phyloP scores from a whole-genome alignment of 2,888 invertebrate species.

The Incurvaria masculella region DNA sequence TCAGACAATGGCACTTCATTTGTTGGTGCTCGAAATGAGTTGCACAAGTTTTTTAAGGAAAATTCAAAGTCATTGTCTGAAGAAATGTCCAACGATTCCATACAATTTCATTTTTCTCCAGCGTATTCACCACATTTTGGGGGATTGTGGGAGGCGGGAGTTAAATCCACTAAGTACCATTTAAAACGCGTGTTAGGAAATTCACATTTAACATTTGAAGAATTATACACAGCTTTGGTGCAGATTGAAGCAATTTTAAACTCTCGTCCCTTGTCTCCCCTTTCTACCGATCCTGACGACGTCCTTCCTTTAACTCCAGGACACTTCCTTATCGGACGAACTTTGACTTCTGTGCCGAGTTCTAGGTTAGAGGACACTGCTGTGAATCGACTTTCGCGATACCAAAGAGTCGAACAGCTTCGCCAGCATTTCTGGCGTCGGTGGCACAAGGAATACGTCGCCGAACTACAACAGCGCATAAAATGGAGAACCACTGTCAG shows the following conservation, averaged over 20 bases:
- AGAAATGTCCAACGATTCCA: too few species aligned
- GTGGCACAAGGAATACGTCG: conserved; percentile 16
- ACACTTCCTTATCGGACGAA: conserved; percentile 18
- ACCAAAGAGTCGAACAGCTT: conserved; percentile 13
- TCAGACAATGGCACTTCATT: conserved; percentile 12
- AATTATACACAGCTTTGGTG: conserved; percentile 13
- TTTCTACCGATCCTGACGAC: conserved; percentile 16
- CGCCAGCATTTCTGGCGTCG: conserved; percentile 17
- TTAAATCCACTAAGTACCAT: too few species aligned
- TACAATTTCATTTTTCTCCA: too few species aligned
- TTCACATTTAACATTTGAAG: conserved; percentile 8
- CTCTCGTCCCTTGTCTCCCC: conserved; percentile 17
- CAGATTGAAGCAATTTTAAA: too few species aligned
- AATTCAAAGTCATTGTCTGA: too few species aligned
- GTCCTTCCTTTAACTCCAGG: conserved; percentile 15
- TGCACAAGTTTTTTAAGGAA: neutral
- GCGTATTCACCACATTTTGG: too few species aligned
- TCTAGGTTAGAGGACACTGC: conserved; percentile 4
- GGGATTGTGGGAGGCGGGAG: too few species aligned
- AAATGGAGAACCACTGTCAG: conserved; percentile 17
- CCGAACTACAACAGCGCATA: conserved; percentile 18
- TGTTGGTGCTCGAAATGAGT: conserved; percentile 5
- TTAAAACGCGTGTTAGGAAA: conserved; percentile 4
- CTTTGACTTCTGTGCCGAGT: conserved; percentile 8
- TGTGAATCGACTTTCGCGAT: conserved; percentile 8